Base-by-base conservation (phyloP, 2,797 vertebrate species). In the Heliangelus exortis region DNA sequence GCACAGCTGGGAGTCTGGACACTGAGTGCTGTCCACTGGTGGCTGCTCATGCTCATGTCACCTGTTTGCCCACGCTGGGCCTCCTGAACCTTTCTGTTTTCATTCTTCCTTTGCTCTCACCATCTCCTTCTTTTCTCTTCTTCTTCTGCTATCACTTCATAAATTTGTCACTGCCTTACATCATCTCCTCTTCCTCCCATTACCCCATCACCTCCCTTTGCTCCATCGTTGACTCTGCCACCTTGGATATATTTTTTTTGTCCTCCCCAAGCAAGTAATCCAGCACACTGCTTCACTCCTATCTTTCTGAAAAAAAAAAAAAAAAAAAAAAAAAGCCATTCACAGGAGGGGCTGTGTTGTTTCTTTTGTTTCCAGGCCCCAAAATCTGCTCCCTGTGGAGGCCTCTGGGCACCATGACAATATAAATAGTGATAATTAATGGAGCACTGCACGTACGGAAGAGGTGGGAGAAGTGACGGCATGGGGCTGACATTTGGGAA, bases 21-120 rank as follows among this genome's bases (percentile, higher is more conserved):
- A 26, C 9, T 0, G 1, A 53, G 17, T 53, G 22, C 48, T 33
- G 39, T 12, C 14, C 16, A 4, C 28, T 33, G 31, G 22, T 7
- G 43, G 58, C 69, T 13, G 28, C 48, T 80, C 1, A 0, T 2
- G 9, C 67, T 53, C 3, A 48, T 47, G 0, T 1, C 19, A 12
- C 10, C 33, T 76, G 33, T 58, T 67, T 25, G 39, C 26, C 26
- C 39, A 13, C 7, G 14, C 25, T 50, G 7, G 3, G 1, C 8
- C 23, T 25, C 29, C 51, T 9, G 1, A 3, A 39, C 10, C 21
- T 7, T 65, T 58, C 68, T 3, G 1, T 28, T 33, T 15, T 29
- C 26, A 25, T 15, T 47, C 25, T 69, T 54, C 47, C 65, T 75
- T 89, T 67, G 7, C 19, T 59, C 17, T 50, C 6, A 2, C 17